A percentile compares a stretch with the other conserved stretches of the same genome.
Conservation (phyloP, 2,113 vertebrate genomes). For the Nycticebus coucang region DNA sequence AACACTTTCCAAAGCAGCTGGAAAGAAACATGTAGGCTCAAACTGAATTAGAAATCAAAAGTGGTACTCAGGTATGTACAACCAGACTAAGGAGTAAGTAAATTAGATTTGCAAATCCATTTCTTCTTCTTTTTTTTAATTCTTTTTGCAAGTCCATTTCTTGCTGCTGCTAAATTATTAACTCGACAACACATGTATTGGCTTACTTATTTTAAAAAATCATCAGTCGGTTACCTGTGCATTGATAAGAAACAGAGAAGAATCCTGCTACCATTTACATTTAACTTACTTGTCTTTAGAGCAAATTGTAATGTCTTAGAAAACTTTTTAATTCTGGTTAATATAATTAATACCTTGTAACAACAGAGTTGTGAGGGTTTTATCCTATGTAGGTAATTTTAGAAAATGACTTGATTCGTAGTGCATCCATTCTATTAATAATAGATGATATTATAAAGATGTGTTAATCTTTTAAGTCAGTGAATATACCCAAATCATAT, state of each 20-base stretch:
- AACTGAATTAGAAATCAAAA: constrained; percentile 10
- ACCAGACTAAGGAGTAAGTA: neutral
- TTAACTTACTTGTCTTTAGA: constrained; percentile 32
- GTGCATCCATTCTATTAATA: constrained; percentile 19
- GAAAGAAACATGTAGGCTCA: neutral
- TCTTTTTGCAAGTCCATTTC: neutral
- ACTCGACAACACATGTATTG: neutral
- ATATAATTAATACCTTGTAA: neutral
- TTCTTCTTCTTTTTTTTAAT: neutral
- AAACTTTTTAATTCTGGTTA: neutral
- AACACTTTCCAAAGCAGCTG: neutral
- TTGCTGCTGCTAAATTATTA: neutral
- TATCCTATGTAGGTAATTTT: neutral
- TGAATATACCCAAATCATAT: neutral
- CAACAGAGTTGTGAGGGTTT: neutral
- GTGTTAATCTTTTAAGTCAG: constrained; percentile 9
- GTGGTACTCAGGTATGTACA: neutral
- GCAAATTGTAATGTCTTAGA: constrained; percentile 11
- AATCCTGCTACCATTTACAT: neutral
- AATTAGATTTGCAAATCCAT: neutral
- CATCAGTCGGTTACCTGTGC: neutral
- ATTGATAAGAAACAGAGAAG: neutral
- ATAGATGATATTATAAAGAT: constrained; percentile 10
- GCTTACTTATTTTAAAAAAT: neutral
- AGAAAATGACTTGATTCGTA: constrained; percentile 8